Percentiles rank a stretch among this genome's conserved stretches.
Evolutionary conservation across 1,140 invertebrate genomes (phyloP).

Genomic region (Chironomus tepperi): DNA sequence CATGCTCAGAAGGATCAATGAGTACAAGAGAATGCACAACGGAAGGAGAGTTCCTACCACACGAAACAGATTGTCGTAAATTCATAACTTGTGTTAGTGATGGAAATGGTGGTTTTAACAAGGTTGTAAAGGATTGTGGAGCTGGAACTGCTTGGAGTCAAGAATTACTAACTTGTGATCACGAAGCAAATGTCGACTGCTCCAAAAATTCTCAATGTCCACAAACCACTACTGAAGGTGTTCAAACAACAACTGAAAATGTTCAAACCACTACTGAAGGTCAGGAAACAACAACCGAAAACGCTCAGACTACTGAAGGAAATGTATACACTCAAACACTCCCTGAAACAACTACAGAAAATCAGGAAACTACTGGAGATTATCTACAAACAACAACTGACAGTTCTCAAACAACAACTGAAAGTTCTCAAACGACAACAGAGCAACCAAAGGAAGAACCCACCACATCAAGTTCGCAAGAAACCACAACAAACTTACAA

Average conservation of each 20-base stretch:
- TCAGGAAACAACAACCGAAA: conserved; percentile 26
- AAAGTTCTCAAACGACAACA: no score
- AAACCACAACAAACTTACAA: conserved; percentile 27
- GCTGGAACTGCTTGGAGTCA: conserved; percentile 44
- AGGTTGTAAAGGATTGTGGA: conserved; percentile 43
- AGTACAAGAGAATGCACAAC: conserved; percentile 27
- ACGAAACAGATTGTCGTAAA: conserved; percentile 57
- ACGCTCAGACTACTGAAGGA: conserved; percentile 28
- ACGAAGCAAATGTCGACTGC: conserved; percentile 36
- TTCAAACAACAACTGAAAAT: conserved; percentile 32
- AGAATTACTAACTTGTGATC: conserved; percentile 39
- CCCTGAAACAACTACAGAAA: conserved; percentile 14
- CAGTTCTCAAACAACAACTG: conserved; percentile 18
- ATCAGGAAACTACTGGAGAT: background rate
- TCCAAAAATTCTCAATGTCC: background rate
- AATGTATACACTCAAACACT: conserved; percentile 28
- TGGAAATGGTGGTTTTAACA: conserved; percentile 49
- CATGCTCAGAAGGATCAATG: conserved; percentile 16
- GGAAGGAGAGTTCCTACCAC: conserved; percentile 21
- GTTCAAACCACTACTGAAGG: conserved; percentile 28
- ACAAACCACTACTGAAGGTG: conserved; percentile 31
- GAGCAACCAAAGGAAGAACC: background rate
- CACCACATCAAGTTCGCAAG: no score
- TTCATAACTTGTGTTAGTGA: conserved; percentile 68
- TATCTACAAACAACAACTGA: no score